Evolutionary conservation across 2,888 invertebrate genomes (phyloP).

Genomic region (Ormyrus nitidulus): DNA sequence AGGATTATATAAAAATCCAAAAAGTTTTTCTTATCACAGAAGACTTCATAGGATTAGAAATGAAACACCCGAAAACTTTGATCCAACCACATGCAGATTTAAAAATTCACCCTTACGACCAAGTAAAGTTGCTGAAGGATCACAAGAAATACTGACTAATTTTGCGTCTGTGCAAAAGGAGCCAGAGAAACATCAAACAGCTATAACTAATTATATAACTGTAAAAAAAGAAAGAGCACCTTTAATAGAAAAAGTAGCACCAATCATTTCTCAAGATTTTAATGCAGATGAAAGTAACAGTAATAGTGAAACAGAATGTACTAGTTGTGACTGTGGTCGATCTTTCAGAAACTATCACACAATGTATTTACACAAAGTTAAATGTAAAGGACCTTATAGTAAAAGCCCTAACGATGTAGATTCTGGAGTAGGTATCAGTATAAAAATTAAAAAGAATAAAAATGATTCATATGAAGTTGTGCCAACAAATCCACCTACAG

Average conservation of each 20-base stretch:
- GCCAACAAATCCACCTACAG: conserved; percentile 62
- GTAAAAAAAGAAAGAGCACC: conserved; percentile 6
- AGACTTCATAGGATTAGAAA: conserved; percentile 58
- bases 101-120: conserved; percentile 58
- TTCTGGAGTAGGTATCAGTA: conserved; percentile 69
- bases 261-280: conserved; percentile 25
- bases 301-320: conserved; percentile 24
- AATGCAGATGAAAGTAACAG: conserved; percentile 16
- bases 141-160: conserved; percentile 16
- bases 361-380: conserved; percentile 64
- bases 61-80: conserved; percentile 64
- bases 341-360: conserved; percentile 66
- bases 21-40: conserved; percentile 56
- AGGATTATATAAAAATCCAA: conserved; percentile 55
- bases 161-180: conserved; percentile 27
- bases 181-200: conserved; percentile 28
- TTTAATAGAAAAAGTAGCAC: conserved; percentile 30
- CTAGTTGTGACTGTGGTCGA: conserved; percentile 65
- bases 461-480: conserved; percentile 73
- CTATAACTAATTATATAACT: conserved; percentile 31
- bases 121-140: conserved; percentile 14
- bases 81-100: conserved; percentile 57
- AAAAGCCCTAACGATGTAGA: conserved; percentile 63
- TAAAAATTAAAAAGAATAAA: conserved; percentile 71
- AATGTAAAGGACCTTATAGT: conserved; percentile 58